Conservation (phyloP, 2,888 invertebrate species). For the Scelioninae gen. 1 region DNA sequence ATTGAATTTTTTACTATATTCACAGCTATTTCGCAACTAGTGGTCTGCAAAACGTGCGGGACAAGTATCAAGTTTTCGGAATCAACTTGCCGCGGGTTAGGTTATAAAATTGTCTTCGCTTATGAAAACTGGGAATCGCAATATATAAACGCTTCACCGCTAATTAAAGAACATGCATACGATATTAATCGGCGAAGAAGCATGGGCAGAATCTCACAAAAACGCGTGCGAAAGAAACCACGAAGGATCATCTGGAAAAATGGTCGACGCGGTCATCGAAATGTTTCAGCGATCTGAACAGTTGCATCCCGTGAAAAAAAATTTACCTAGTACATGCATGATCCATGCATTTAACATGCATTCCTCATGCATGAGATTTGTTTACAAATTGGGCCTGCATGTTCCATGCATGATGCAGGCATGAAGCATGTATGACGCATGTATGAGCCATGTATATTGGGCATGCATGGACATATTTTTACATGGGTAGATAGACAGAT, state of each 20-base stretch:
- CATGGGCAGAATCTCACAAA: background rate
- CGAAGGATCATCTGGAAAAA: constrained; percentile 16
- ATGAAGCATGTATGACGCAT: too few species aligned
- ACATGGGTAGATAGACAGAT: too few species aligned
- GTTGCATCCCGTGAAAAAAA: background rate
- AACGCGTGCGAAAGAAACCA: constrained; percentile 2
- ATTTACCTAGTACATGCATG: too few species aligned
- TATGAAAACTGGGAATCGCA: constrained; percentile 11
- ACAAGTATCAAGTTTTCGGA: background rate
- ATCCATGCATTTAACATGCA: too few species aligned
- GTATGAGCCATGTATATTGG: too few species aligned
- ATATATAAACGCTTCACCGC: constrained; percentile 3
- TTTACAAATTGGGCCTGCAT: too few species aligned
- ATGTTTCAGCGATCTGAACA: background rate
- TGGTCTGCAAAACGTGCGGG: background rate
- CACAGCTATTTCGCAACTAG: background rate
- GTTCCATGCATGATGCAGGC: too few species aligned
- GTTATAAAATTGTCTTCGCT: constrained; percentile 5
- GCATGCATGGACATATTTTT: too few species aligned
- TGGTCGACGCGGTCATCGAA: too few species aligned
- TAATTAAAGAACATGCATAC: constrained; percentile 16
- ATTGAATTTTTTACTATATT: background rate
- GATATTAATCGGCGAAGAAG: constrained; percentile 22
- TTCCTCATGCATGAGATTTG: too few species aligned
- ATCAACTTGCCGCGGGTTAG: background rate